Evolutionary conservation across 2,888 invertebrate species (phyloP), one percentile per base, ranked within the genome.

Genomic region (Drosophila rellima): DNA sequence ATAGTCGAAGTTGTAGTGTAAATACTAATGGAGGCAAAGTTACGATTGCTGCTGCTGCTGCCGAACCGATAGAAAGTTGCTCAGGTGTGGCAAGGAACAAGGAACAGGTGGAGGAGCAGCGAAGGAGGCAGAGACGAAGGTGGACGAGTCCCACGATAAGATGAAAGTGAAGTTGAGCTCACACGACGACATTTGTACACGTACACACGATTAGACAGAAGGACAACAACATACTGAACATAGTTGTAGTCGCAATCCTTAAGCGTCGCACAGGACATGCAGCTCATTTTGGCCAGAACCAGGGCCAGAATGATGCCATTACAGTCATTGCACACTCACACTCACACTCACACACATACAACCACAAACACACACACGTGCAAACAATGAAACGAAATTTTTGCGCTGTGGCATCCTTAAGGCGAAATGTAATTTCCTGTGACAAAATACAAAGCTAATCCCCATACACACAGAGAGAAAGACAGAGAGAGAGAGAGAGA

Each of bases 371-470:
- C 45, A 68, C 45, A 60, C 51, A 51, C 71, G 55, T 45, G 65
- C 80, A 78, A 70, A 85, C 88, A 89, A 88, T 88, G 82, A 85
- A 75, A 78, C 71, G 75, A 89, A 85, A 88, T 89, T 88, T 88
- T 82, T 89, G 83, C 68, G 64, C 79, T 57, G 67, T 59, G 70
- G 70, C 82, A 74, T 86, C 79, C 79, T 81, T 71, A 74, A 90
- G 89, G 82, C 81, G 78, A 87, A 90, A 89, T 90, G 88, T 89
- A 89, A 89, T 89, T 89, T 89, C 87, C 90, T 87, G 86, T 84
- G 82, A 85, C 88, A 89, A 89, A 90, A 84, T 88, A 84, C 89
- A 84, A 90, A 83, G 89, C 88, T 89, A 88, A 88, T 88, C 89
- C 88, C 70, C 68, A 74, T 55, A 74, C 74, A 70, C 62, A 65